These are phyloP conservation scores for Gobio gobio DNA, from an alignment of 2,113 vertebrate genomes.

Conservation along the genomic window DNA sequence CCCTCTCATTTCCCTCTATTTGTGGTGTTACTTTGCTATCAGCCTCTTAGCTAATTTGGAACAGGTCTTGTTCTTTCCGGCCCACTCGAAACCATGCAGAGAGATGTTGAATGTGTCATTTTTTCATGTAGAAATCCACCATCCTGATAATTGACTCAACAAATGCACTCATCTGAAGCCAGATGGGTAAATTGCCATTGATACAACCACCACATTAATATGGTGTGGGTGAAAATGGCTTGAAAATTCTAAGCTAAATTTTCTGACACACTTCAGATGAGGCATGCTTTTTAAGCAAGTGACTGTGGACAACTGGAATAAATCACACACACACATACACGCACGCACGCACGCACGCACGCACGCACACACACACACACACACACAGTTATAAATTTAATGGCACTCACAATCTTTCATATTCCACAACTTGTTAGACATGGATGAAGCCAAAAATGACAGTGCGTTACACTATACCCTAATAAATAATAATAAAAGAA, in stretches of 20 bases:
- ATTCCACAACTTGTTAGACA: not conserved
- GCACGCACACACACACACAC: too few species aligned
- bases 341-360: too few species aligned
- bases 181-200: not conserved
- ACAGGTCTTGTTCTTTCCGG: not conserved
- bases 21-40: not conserved
- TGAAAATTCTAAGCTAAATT: not conserved
- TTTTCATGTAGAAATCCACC: conserved; percentile 16
- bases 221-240: not conserved
- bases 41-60: not conserved
- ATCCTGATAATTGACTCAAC: not conserved
- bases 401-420: too few species aligned
- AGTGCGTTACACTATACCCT: not conserved
- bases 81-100: not conserved
- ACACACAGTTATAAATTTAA: too few species aligned
- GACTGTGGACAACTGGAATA: too few species aligned
- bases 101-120: not conserved
- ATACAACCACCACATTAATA: not conserved
- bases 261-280: not conserved
- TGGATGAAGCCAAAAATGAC: not conserved
- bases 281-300: not conserved
- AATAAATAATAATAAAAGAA: not conserved
- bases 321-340: too few species aligned
- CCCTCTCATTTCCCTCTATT: not conserved
- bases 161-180: not conserved